Percentiles rank a stretch among this genome's conserved stretches.
Evolutionary conservation across 2,888 invertebrate species (phyloP).

Genomic region (Sinodicranocentrus sp.): DNA sequence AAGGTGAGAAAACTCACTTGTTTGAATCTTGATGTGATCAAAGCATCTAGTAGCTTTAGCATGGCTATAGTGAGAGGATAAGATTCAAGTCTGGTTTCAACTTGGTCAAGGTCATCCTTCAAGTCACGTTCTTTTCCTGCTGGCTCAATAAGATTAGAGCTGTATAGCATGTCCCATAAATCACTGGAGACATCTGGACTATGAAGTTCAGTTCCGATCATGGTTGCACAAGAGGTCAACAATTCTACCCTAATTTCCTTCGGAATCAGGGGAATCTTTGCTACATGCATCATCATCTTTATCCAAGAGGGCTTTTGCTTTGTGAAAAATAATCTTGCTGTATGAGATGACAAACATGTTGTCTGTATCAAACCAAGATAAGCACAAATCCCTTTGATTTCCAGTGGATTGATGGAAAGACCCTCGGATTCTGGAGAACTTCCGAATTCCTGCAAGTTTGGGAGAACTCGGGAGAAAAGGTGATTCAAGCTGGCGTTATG

Average conservation of each 20-base stretch:
- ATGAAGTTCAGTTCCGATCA: constrained; percentile 65
- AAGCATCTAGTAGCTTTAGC: constrained; percentile 85
- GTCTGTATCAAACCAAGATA: constrained; percentile 72
- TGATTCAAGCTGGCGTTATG: constrained; percentile 88
- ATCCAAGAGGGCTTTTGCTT: constrained; percentile 72
- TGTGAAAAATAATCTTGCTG: constrained; percentile 70
- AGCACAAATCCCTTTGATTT: constrained; percentile 72
- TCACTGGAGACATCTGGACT: constrained; percentile 62
- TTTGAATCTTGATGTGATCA: constrained; percentile 84
- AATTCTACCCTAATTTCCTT: constrained; percentile 73
- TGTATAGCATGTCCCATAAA: constrained; percentile 75
- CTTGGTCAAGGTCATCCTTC: constrained; percentile 92
- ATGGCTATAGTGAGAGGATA: constrained; percentile 93
- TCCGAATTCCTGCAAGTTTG: constrained; percentile 67
- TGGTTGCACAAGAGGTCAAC: constrained; percentile 71
- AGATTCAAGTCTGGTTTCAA: constrained; percentile 93
- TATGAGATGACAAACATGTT: constrained; percentile 56
- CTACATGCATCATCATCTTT: constrained; percentile 62
- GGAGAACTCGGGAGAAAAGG: constrained; percentile 87
- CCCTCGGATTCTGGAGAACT: neutral
- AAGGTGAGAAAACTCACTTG: constrained; percentile 49
- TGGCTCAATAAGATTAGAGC: constrained; percentile 67
- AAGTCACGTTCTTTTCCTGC: constrained; percentile 75
- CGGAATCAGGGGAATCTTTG: constrained; percentile 66
- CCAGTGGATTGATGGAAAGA: constrained; percentile 71